Conservation (phyloP, 2,888 invertebrate genomes). For the Chrysomela aeneicollis region DNA sequence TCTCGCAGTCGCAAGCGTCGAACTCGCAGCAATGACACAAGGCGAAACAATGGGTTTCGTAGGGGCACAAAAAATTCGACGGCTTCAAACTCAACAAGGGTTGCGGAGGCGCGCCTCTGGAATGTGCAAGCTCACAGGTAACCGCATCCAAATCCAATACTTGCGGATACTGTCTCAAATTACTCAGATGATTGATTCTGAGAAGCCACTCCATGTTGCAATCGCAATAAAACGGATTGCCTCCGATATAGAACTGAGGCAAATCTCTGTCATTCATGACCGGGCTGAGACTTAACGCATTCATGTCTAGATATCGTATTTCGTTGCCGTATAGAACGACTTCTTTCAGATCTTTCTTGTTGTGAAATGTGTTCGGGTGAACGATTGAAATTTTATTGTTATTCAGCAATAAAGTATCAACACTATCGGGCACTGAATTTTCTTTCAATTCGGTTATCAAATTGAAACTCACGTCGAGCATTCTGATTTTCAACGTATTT, state of each 20-base stretch:
- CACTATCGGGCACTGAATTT: conserved; percentile 75
- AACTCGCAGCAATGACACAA: conserved; percentile 90
- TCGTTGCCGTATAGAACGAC: conserved; percentile 80
- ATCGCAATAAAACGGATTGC: conserved; percentile 85
- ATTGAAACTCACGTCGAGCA: conserved; percentile 81
- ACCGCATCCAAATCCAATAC: conserved; percentile 83
- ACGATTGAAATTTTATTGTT: conserved; percentile 77
- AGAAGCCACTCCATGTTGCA: conserved; percentile 90
- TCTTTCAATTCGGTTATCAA: conserved; percentile 73
- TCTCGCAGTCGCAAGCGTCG: conserved; percentile 91
- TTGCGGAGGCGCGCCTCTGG: conserved; percentile 69
- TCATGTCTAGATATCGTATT: conserved; percentile 75
- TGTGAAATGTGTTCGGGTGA: conserved; percentile 73
- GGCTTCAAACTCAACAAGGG: conserved; percentile 74
- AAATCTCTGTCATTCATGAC: conserved; percentile 73
- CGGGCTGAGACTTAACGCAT: conserved; percentile 73
- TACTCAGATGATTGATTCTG: conserved; percentile 78
- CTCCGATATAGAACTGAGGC: conserved; percentile 81
- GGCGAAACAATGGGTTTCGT: conserved; percentile 84
- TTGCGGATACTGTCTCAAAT: conserved; percentile 77
- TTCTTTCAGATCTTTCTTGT: conserved; percentile 76
- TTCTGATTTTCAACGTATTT: conserved; percentile 72
- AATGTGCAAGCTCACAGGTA: conserved; percentile 77
- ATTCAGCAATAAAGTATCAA: conserved; percentile 76
- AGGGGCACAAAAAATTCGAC: conserved; percentile 82